Evolutionary conservation across 2,113 vertebrate species (phyloP).

Genomic region (Thalassarche chlororhynchos): DNA sequence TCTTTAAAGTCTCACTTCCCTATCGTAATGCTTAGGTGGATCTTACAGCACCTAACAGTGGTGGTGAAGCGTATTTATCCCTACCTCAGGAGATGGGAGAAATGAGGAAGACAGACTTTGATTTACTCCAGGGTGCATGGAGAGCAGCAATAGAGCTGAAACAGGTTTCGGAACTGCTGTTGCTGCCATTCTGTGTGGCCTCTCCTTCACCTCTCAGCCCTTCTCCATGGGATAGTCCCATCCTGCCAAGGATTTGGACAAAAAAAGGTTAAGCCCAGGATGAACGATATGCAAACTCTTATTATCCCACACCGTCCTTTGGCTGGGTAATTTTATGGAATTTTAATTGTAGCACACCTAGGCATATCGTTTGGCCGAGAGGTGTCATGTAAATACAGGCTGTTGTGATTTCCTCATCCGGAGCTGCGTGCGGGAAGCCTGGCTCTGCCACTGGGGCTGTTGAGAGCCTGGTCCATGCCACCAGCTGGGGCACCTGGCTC

Average conservation of each 20-base stretch:
- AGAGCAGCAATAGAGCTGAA: neutral
- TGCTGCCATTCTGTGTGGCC: accelerated
- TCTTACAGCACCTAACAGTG: neutral
- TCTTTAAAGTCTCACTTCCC: neutral
- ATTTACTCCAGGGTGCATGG: neutral
- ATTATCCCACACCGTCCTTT: neutral
- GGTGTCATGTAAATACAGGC: neutral
- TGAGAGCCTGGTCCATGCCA: neutral
- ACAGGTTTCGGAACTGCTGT: neutral
- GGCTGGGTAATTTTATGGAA: neutral
- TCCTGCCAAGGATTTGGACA: neutral
- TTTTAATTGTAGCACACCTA: neutral
- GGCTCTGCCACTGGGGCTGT: neutral
- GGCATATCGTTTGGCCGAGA: neutral
- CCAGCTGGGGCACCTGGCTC: neutral
- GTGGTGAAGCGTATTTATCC: neutral
- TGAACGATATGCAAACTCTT: neutral
- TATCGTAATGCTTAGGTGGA: neutral
- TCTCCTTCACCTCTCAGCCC: neutral
- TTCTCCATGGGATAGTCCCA: neutral
- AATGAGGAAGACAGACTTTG: neutral
- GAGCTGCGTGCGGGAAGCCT: neutral
- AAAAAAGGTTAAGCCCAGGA: neutral
- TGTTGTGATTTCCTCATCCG: neutral
- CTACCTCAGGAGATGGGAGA: neutral